Base-by-base conservation (phyloP, 2,888 invertebrate species). In the Chymomyza fuscimana region DNA sequence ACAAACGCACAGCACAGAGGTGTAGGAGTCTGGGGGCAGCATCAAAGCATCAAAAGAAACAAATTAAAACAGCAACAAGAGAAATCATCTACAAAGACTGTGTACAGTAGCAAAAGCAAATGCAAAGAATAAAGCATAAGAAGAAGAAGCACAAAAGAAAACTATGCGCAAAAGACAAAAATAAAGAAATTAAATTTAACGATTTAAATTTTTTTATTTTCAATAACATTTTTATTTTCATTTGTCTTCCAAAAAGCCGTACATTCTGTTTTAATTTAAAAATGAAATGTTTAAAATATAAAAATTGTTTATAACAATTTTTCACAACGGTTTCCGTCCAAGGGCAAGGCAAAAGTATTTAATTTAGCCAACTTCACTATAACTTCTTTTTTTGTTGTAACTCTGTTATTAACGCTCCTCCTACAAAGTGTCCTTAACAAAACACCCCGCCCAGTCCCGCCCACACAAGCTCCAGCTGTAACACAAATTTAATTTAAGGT, bases 1-100 rank as follows among this genome's bases (percentile, higher is more conserved):
- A 91, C 97, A 97, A 90, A 97, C 97, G 51, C 97, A 97, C 90
- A 97, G 97, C 90, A 97, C 97, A 56, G 97, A 97, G 91, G 97
- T 97, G 75, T 97, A 93, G n/a, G 10, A 5, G 40, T 12, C 19
- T 51, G 32, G 25, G n/a, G 36, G 7, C 19, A 61, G 25, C 1
- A 15, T 40, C 56, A 54, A 64, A 12, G 25, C 25, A 58, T 69
- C 56, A 67, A 76, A 71, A 59, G 15, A 22, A 64, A 78, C 69
- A 79, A 80, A 63, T 36, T 51, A 67, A 62, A 74, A 72, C 63
- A 56, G 61, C 40, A 66, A 60, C 59, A 61, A 65, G 58, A 68
- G 63, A 72, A 63, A 52, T 56, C 40, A 77, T 66, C 68, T 73
- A 80, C 77, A 80, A 81, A 88, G 81, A 85, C 83, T 85, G 80